phyloP scores from a whole-genome alignment of 2,113 vertebrate genomes.

The Corythornis vintsioides region DNA sequence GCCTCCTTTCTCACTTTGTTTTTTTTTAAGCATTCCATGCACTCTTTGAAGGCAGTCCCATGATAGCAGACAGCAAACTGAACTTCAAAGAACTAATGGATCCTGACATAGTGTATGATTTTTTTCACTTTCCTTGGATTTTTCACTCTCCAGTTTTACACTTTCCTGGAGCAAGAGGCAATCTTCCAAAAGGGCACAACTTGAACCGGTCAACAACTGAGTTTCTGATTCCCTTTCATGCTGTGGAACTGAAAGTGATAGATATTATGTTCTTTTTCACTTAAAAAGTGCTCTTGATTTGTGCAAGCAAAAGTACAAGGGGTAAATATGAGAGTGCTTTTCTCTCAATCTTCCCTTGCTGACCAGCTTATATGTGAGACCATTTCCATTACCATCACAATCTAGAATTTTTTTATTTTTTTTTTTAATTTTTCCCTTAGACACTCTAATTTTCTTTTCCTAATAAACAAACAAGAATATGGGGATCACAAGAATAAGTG shows the following conservation, averaged over 20 bases:
- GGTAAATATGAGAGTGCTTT: background rate
- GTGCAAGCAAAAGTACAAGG: background rate
- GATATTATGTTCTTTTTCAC: background rate
- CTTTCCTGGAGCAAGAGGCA: background rate
- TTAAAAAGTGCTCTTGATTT: slow-evolving; percentile 9
- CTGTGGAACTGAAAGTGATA: background rate
- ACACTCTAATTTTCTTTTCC: background rate
- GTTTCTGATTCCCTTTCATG: slow-evolving; percentile 23
- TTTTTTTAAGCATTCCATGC: slow-evolving; percentile 45
- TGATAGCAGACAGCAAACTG: slow-evolving; percentile 56
- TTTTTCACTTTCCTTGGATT: slow-evolving; percentile 15
- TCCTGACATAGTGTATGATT: slow-evolving; percentile 4
- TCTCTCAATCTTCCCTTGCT: background rate
- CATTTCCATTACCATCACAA: background rate
- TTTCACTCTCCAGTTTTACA: slow-evolving; percentile 27
- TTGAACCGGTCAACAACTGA: slow-evolving; percentile 41
- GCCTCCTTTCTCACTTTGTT: slow-evolving; percentile 41
- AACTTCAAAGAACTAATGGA: slow-evolving; percentile 41
- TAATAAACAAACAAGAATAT: background rate
- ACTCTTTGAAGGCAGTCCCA: slow-evolving; percentile 56
- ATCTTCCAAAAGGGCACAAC: slow-evolving; percentile 9
- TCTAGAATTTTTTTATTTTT: background rate
- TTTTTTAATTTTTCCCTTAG: background rate
- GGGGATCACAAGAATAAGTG: background rate
- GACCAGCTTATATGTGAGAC: background rate